Evolutionary conservation across 2,113 vertebrate species (phyloP).

Genomic region (Tonatia bakeri): DNA sequence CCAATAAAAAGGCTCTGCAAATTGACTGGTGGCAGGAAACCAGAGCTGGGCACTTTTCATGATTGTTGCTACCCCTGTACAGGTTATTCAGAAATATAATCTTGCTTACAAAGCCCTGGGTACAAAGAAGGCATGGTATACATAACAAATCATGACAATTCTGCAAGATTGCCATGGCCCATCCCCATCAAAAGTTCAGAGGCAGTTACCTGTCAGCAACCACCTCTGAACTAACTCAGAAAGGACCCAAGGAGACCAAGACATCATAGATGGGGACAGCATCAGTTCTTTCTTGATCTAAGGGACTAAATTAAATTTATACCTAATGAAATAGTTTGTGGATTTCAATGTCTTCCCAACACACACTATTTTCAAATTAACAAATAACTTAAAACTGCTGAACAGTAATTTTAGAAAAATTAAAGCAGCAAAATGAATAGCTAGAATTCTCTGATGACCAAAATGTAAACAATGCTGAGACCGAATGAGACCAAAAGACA

Average conservation of each 20-base stretch:
- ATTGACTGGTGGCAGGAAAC: neutral
- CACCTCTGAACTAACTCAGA: neutral
- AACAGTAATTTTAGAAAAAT: slow-evolving; percentile 27
- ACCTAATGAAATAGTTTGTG: slow-evolving; percentile 12
- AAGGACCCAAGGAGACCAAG: neutral
- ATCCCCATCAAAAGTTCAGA: neutral
- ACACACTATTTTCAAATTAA: slow-evolving; percentile 33
- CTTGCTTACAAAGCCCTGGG: neutral
- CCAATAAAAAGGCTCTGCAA: neutral
- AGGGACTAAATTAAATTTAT: slow-evolving; percentile 1
- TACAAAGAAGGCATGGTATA: neutral
- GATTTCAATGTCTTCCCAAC: slow-evolving; percentile 15
- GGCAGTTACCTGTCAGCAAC: neutral
- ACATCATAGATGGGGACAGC: neutral
- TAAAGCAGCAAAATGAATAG: neutral
- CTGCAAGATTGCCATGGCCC: neutral
- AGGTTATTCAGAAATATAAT: neutral
- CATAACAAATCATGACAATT: neutral
- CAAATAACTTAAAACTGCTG: neutral
- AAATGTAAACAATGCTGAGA: neutral
- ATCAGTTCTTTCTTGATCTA: neutral
- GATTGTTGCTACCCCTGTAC: neutral
- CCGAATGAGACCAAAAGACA: neutral
- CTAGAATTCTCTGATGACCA: slow-evolving; percentile 1
- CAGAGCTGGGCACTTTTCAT: neutral